phyloP scores from a whole-genome alignment of 1,140 invertebrate species.

The Scylla paramamosain region DNA sequence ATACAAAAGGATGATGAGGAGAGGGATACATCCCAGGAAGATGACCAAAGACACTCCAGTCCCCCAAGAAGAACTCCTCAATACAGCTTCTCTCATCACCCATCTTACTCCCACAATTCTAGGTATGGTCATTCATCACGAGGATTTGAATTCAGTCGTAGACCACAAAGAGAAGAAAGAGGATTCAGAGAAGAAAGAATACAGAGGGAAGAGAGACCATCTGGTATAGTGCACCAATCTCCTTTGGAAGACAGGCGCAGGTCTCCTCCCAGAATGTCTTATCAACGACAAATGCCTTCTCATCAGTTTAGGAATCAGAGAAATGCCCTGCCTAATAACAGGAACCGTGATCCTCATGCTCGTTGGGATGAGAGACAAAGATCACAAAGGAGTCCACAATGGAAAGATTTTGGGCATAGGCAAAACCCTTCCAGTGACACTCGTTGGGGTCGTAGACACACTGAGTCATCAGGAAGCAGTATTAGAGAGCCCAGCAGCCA shows the following conservation, averaged over 20 bases:
- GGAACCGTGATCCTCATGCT: not conserved
- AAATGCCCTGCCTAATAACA: not conserved
- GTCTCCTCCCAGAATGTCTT: conserved; percentile 55
- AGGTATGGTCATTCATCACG: not conserved
- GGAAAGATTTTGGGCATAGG: not conserved
- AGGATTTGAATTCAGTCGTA: not conserved
- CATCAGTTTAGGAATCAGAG: conserved; percentile 32
- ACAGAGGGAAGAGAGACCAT: conserved; percentile 23
- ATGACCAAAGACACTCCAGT: not conserved
- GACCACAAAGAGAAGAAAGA: conserved; percentile 24
- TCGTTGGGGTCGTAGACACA: not conserved
- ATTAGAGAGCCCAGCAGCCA: not conserved
- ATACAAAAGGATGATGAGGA: not conserved
- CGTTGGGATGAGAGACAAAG: not conserved
- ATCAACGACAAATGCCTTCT: conserved; percentile 13
- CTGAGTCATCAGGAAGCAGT: not conserved
- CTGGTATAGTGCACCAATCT: not conserved
- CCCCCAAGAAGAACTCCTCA: not conserved
- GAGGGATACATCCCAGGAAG: not conserved
- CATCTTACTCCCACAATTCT: not conserved
- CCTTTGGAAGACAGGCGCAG: conserved; percentile 62
- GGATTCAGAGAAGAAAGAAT: not conserved
- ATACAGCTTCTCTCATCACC: not conserved
- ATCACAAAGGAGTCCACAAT: not conserved
- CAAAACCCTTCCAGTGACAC: not conserved